Evolutionary conservation across 2,888 invertebrate genomes (phyloP).

Genomic region (Phanerotoma sp.): DNA sequence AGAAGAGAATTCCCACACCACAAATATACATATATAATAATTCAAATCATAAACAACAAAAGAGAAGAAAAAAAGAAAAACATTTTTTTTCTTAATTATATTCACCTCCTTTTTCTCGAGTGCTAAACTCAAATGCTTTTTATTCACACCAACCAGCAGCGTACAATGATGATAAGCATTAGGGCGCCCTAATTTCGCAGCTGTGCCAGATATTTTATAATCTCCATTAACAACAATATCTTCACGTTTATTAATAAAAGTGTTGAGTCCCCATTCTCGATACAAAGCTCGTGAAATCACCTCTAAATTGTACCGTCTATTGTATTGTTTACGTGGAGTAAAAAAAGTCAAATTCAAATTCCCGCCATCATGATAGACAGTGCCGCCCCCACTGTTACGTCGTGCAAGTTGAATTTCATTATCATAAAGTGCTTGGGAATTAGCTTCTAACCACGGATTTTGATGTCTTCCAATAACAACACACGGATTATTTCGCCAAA

Average conservation of each 20-base stretch:
- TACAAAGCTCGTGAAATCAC: conserved; percentile 81
- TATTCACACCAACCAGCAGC: conserved; percentile 83
- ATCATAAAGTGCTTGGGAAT: conserved; percentile 68
- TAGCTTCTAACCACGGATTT: conserved; percentile 94
- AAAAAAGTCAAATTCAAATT: conserved; percentile 94
- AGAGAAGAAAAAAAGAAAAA: conserved; percentile 50
- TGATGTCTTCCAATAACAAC: conserved; percentile 96
- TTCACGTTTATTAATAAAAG: conserved; percentile 77
- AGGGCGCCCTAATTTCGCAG: conserved; percentile 84
- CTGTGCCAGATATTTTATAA: conserved; percentile 90
- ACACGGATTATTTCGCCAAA: conserved; percentile 93
- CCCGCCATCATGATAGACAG: conserved; percentile 94
- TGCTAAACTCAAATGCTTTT: conserved; percentile 70
- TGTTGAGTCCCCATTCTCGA: conserved; percentile 77
- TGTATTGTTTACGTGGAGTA: conserved; percentile 78
- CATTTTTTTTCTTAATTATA: conserved; percentile 72
- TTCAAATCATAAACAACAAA: neutral
- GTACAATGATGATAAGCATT: conserved; percentile 99
- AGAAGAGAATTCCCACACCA: no score
- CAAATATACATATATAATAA: neutral
- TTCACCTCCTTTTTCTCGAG: conserved; percentile 74
- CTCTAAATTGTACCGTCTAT: conserved; percentile 84
- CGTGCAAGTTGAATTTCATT: conserved; percentile 77
- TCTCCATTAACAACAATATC: conserved; percentile 81
- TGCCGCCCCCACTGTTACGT: conserved; percentile 93